Conservation (phyloP, 2,888 invertebrate genomes). For the Sminthurides aquaticus region DNA sequence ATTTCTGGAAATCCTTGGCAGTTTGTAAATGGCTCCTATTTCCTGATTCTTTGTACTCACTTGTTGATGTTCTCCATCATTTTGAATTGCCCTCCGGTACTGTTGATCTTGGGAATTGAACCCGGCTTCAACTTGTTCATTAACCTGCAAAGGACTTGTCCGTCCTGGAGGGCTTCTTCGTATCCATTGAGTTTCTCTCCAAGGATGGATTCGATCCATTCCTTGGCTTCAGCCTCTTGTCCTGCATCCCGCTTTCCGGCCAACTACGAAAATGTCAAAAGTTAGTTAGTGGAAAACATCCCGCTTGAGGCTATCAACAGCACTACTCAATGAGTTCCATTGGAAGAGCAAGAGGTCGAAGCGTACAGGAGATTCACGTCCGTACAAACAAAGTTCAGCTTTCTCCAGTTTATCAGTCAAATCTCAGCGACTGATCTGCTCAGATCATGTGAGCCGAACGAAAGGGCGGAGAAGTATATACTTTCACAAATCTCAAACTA, state of each 20-base stretch:
- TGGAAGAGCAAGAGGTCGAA: neutral
- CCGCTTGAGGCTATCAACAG: constrained; percentile 10
- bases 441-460: no score
- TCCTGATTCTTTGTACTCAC: constrained; percentile 57
- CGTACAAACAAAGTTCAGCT: neutral
- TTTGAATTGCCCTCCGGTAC: constrained; percentile 93
- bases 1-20: no score
- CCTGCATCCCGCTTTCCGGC: constrained; percentile 73
- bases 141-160: constrained; percentile 82
- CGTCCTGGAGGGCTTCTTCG: constrained; percentile 86
- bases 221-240: constrained; percentile 79
- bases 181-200: constrained; percentile 83
- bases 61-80: constrained; percentile 99
- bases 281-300: constrained; percentile 17
- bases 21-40: no score
- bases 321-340: constrained; percentile 7
- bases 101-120: constrained; percentile 81
- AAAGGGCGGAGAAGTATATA: no score
- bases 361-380: neutral
- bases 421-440: neutral
- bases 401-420: neutral
- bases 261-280: constrained; percentile 54
- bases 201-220: constrained; percentile 82
- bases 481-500: no score
- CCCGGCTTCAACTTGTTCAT: constrained; percentile 91